Evolutionary conservation across 2,888 invertebrate genomes (phyloP).

Genomic region (Tachina lurida): DNA sequence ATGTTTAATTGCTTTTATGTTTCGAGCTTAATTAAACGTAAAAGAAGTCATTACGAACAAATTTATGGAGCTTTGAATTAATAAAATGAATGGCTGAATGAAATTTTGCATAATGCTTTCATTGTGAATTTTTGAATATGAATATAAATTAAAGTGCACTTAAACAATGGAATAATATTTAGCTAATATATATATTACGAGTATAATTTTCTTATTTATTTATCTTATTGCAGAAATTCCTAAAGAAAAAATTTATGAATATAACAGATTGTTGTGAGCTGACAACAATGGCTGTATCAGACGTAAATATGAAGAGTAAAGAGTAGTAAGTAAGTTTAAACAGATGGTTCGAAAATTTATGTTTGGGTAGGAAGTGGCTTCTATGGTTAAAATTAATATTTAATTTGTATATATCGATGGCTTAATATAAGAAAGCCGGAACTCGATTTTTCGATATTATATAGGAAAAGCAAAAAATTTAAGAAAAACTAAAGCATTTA

Average conservation of each 20-base stretch:
- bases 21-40: conserved; percentile 61
- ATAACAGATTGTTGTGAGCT: no score
- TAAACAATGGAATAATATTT: conserved; percentile 11
- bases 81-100: conserved; percentile 32
- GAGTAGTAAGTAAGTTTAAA: no score
- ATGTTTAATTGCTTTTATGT: conserved; percentile 51
- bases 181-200: background rate
- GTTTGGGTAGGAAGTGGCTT: no score
- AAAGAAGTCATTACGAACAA: conserved; percentile 57
- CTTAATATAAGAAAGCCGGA: no score
- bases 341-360: no score
- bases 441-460: no score
- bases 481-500: no score
- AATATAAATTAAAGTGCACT: conserved; percentile 3
- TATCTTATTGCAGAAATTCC: background rate
- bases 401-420: no score
- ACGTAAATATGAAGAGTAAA: no score
- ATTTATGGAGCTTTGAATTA: conserved; percentile 36
- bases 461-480: no score
- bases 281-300: no score
- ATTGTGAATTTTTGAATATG: background rate
- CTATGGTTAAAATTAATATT: no score
- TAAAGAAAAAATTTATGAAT: background rate
- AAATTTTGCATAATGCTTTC: conserved; percentile 30
- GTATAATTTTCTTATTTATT: background rate